A percentile compares a stretch with the other conserved stretches of the same genome.
phyloP scores from a whole-genome alignment of 2,113 vertebrate species.

The Podarcis raffonei region DNA sequence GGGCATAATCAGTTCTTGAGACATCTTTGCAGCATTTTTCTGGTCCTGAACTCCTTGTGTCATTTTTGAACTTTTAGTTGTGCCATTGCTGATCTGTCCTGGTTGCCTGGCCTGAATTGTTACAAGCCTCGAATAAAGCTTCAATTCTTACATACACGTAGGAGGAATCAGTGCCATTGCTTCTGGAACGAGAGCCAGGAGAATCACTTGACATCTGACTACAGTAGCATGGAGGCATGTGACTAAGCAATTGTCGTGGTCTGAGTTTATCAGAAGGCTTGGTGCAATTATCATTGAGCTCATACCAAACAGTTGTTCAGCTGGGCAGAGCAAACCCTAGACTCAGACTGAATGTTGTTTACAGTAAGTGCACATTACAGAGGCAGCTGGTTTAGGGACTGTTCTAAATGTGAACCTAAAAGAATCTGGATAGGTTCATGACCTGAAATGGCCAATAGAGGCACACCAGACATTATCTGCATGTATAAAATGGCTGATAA shows the following conservation, averaged over 20 bases:
- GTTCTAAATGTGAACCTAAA: background rate
- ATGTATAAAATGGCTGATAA: background rate
- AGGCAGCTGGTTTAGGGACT: background rate
- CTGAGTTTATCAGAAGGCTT: background rate
- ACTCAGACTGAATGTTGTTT: background rate
- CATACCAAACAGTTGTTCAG: background rate
- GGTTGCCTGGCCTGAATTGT: no score
- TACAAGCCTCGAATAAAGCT: background rate
- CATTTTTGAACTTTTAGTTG: no score
- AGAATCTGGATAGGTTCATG: background rate
- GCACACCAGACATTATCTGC: background rate
- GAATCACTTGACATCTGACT: background rate
- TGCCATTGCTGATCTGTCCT: no score
- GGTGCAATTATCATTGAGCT: background rate
- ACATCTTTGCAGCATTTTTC: no score
- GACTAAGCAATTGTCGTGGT: background rate
- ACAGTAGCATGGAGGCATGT: background rate
- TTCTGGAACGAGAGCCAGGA: no score
- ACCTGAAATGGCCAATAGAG: background rate
- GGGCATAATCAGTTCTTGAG: no score
- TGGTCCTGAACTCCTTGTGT: no score
- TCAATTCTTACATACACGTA: background rate
- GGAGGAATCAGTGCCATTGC: no score
- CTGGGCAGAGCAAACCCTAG: no score
- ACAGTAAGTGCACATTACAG: background rate